Evolutionary conservation across 2,888 invertebrate species (phyloP), one percentile per base, ranked within the genome.

Genomic region (Heliconius hortense): DNA sequence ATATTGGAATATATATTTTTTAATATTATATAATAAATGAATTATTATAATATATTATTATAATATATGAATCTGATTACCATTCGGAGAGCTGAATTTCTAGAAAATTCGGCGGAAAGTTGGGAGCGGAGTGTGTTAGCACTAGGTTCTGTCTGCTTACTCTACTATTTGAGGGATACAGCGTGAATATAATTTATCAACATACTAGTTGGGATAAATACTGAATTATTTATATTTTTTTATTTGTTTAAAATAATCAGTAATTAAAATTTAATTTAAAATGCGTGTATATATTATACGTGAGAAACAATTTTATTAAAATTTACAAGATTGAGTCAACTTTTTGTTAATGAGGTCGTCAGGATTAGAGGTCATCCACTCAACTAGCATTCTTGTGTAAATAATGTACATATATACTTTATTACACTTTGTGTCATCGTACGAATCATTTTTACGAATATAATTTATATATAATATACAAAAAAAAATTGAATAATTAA

Each of bases 341-440:
- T 72, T 67, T 26, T 60, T 53, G 68, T n/a, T 75, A 70, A 56
- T 75, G 69, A 75, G 70, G 28, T 63, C 63, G 28, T 35, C 59
- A 59, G 59, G 64, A 59, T 56, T 75, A 75, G 64, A 75, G 71
- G 75, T 66, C 75, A 71, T 26, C 60, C 39, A 39, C 53, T 69
- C 26, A 59, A 48, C 7, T 48, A 64, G 18, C n/a, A 70, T 56
- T 64, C 11, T 15, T 24, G 11, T 59, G 35, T 26, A 70, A 18
- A 35, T 63, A 31, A 28, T 28, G 35, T 64, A 35, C 4, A n/a
- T 35, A 35, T 13, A 64, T n/a, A 39, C 35, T 64, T 39, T 64
- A n/a, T n/a, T n/a, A 64, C 11, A 1, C 21, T 35, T 64, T 64
- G n/a, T 24, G 31, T 35, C 63, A 63, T 63, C 15, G 21, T 24